Conservation (phyloP, 2,888 invertebrate species). For the Drosophila paracracens region DNA sequence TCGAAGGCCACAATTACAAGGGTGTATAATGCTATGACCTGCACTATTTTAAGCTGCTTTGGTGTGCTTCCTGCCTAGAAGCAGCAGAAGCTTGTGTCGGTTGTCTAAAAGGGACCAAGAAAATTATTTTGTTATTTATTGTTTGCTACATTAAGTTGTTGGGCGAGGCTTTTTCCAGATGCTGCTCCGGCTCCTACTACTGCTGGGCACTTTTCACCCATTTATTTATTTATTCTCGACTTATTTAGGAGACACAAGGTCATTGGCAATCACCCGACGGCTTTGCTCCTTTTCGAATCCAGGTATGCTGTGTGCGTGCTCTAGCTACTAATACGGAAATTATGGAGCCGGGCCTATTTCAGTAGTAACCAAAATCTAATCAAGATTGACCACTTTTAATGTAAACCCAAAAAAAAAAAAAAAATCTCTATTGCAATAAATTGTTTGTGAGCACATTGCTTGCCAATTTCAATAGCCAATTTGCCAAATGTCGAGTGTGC, state of each 20-base stretch:
- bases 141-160: conserved; percentile 17
- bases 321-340: conserved; percentile 67
- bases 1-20: conserved; percentile 67
- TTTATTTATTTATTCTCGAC: conserved; percentile 62
- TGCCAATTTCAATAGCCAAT: conserved; percentile 58
- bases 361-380: conserved; percentile 27
- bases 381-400: conserved; percentile 27
- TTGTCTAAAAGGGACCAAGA: conserved; percentile 22
- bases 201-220: conserved; percentile 21
- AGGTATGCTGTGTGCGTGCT: conserved; percentile 51
- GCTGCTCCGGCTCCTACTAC: conserved; percentile 5
- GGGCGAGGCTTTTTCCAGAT: conserved; percentile 14
- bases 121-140: conserved; percentile 57
- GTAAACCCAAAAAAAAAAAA: conserved; percentile 3
- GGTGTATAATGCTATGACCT: conserved; percentile 52
- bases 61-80: conserved; percentile 15
- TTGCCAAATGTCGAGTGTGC: conserved; percentile 52
- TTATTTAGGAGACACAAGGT: conserved; percentile 61
- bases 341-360: conserved; percentile 25
- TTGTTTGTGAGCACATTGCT: conserved; percentile 22
- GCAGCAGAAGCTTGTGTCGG: conserved; percentile 13
- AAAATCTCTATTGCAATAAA: conserved; percentile 25
- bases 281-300: conserved; percentile 4
- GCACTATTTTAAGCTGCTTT: conserved; percentile 53
- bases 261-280: conserved; percentile 46